Evolutionary conservation across 1,140 invertebrate genomes (phyloP), one percentile per base, ranked within the genome.

Genomic region (Listronotus oregonensis): DNA sequence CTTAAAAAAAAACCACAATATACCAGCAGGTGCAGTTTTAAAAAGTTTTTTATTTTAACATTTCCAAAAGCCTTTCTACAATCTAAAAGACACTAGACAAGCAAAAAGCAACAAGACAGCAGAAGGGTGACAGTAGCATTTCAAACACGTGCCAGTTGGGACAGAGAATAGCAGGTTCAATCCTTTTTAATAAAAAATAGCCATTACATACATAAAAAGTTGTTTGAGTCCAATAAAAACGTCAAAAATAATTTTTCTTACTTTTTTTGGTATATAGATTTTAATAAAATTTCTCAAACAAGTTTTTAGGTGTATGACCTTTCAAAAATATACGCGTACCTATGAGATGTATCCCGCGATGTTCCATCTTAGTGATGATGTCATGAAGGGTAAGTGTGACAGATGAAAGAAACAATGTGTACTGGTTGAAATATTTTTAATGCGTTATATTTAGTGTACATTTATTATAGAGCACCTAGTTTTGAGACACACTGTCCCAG

Each of bases 81-180:
- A 37, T 56, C 52, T 21, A 37, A 27, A 32, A 46, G 17, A 43
- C 18, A 34, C 46, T 40, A 17, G 56, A 43, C 8, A 47, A 43
- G 37, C 57, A 42, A 67, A 43, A 68, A 50, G 62, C 47, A 64
- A 58, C 50, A 70, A 67, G 70, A 57, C 43, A 67, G 34, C 57
- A 67, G 50, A 63, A 65, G 60, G 50, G 69, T 70, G 67, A 68
- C 40, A 73, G 59, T 55, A 57, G 54, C 65, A 60, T 57, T 66
- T 56, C 56, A 69, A 67, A 77, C 74, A 81, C 81, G 83, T 84
- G 83, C 83, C 83, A 84, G 82, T 82, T 83, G 83, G 82, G 82
- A 82, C 82, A 78, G 73, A 74, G 44, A 52, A 46, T 63, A 78
- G 79, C 74, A 71, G 75, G 75, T 63, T 54, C 17, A 18, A 15